These are phyloP conservation scores for Cladopsammia gracilis DNA, from an alignment of 64 coral and sea anemone species.

Conservation along the genomic window DNA sequence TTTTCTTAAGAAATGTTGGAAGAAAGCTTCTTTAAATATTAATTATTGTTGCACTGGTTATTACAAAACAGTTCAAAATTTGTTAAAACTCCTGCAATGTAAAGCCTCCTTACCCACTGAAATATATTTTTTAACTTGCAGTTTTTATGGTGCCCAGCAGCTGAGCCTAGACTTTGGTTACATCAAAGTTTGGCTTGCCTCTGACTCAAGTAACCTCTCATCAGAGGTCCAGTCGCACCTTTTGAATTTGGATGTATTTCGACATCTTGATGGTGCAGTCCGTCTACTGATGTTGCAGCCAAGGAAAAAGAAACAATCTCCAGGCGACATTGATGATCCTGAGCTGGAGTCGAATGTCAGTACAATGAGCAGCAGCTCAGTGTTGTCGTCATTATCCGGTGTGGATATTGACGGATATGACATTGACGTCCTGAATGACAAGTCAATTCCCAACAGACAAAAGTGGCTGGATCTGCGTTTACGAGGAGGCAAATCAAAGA, in stretches of 20 bases:
- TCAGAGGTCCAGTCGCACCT: conserved; percentile 82
- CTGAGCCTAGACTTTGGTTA: conserved; percentile 97
- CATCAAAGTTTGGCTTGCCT: conserved; percentile 90
- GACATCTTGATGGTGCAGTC: conserved; percentile 84
- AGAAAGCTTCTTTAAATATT: no score
- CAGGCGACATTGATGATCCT: conserved; percentile 68
- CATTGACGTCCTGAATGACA: conserved; percentile 85
- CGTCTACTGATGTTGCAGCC: conserved; percentile 94
- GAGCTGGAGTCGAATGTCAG: conserved; percentile 96
- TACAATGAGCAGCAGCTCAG: conserved; percentile 91
- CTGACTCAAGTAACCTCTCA: conserved; percentile 73
- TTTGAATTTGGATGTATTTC: conserved; percentile 87
- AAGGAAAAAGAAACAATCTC: conserved; percentile 87
- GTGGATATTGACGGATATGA: conserved; percentile 89
- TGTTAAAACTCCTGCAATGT: no score
- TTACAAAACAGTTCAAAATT: no score
- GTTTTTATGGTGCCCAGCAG: conserved; percentile 95
- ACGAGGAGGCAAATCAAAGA: conserved; percentile 84
- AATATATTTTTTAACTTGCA: conserved; percentile 3
- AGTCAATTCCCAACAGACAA: conserved; percentile 86
- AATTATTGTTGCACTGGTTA: no score
- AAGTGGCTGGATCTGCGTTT: conserved; percentile 88
- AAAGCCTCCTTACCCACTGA: no score
- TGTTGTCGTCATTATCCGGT: conserved; percentile 90
- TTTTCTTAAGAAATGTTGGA: no score